Percentiles rank a stretch among this genome's conserved stretches.
Conservation (phyloP, 2,797 vertebrate species). For the Basileuterus tristriatus region DNA sequence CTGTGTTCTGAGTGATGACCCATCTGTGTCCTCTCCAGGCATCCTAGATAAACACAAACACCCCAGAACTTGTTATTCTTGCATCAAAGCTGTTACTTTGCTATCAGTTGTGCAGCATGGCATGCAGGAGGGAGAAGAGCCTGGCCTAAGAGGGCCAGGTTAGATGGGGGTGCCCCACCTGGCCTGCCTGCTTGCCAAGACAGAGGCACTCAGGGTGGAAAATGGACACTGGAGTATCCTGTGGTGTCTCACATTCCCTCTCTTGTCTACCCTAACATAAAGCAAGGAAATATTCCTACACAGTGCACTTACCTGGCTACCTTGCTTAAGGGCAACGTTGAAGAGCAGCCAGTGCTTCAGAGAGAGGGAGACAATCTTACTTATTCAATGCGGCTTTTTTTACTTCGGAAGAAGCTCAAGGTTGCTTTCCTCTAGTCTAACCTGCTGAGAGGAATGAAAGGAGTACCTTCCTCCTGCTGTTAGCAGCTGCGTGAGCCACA, state of each 20-base stretch:
- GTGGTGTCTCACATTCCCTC: neutral
- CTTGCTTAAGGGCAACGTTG: neutral
- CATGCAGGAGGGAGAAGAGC: neutral
- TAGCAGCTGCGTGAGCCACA: neutral
- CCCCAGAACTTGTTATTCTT: neutral
- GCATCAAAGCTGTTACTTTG: neutral
- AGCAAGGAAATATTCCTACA: neutral
- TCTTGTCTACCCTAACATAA: neutral
- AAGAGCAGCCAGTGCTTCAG: neutral
- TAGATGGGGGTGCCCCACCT: neutral
- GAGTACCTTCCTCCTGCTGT: neutral
- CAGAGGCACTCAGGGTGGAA: neutral
- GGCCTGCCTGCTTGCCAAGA: neutral
- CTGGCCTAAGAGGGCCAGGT: accelerated
- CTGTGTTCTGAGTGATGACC: neutral
- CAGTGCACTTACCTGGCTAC: neutral
- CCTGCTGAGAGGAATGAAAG: neutral
- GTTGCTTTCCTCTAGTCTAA: neutral
- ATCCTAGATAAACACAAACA: neutral
- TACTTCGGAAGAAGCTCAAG: neutral
- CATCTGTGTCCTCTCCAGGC: neutral
- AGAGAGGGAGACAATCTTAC: neutral
- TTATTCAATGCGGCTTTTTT: neutral
- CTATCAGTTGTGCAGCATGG: neutral
- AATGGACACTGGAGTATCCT: neutral